Conservation (phyloP, 1,140 invertebrate species). For the Saxidomus purpurata region DNA sequence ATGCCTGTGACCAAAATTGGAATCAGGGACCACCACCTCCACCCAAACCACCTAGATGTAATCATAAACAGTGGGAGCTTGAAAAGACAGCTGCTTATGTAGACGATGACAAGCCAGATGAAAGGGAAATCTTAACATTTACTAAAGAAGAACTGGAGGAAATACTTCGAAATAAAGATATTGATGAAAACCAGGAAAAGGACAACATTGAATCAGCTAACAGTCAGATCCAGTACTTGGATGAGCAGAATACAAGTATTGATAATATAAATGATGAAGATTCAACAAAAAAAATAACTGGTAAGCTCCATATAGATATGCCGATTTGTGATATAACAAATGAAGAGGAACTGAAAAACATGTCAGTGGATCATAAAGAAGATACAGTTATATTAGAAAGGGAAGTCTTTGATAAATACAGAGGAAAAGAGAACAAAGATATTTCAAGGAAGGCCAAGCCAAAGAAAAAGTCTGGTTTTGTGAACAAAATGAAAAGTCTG, state of each 20-base stretch:
- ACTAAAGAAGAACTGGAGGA: constrained; percentile 19
- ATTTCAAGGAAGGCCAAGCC: background rate
- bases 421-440: constrained; percentile 6
- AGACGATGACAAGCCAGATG: background rate
- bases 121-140: constrained; percentile 15
- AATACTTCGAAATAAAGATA: constrained; percentile 1
- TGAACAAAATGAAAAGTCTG: constrained; percentile 37
- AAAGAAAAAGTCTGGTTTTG: constrained; percentile 20
- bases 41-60: constrained; percentile 29
- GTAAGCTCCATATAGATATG: background rate
- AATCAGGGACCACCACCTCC: constrained; percentile 6
- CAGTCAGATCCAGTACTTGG: background rate
- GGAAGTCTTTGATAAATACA: background rate
- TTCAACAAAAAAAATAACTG: background rate
- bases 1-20: background rate
- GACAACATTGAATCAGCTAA: background rate
- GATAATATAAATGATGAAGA: background rate
- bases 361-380: constrained; percentile 16
- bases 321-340: constrained; percentile 14
- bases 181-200: background rate
- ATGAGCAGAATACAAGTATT: background rate
- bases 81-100: background rate
- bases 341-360: constrained; percentile 1
- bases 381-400: constrained; percentile 3
- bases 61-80: constrained; percentile 29